Conservation (phyloP, 2,113 vertebrate genomes). For the Urocitellus parryii region DNA sequence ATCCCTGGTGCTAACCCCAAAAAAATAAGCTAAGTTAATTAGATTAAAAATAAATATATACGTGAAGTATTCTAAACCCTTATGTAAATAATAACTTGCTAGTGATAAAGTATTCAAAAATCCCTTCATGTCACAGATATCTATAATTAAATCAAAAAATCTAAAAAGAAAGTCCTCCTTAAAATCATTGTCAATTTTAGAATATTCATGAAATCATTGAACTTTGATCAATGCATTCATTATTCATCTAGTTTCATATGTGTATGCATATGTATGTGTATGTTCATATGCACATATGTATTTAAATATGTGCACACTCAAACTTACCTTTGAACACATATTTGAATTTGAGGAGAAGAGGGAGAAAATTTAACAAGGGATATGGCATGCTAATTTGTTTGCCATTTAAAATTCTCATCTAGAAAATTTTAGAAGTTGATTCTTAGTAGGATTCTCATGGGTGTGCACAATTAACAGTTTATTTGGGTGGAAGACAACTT, state of each 20-base stretch:
- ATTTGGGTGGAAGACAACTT: neutral
- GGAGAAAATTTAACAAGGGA: neutral
- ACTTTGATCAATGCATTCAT: neutral
- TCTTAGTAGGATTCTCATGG: neutral
- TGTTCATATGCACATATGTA: neutral
- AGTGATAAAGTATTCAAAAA: conserved; percentile 24
- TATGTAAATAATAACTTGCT: neutral
- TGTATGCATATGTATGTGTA: too few relatives aligned
- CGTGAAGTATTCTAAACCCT: conserved; percentile 20
- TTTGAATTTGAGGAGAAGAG: neutral
- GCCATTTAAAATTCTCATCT: neutral
- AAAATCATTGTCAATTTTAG: conserved; percentile 53
- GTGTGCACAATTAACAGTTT: neutral
- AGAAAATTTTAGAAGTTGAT: neutral
- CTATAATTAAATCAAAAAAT: conserved; percentile 57
- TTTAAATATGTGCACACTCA: neutral
- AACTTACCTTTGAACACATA: neutral
- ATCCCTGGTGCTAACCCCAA: too few relatives aligned
- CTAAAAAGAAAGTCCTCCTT: neutral
- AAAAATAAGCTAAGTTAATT: neutral
- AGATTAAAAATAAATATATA: conserved; percentile 25
- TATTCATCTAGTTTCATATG: neutral
- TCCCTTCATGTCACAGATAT: conserved; percentile 14
- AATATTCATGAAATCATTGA: conserved; percentile 35
- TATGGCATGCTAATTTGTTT: neutral